Base-by-base conservation (phyloP, 2,797 vertebrate genomes). In the Xenopus petersii region DNA sequence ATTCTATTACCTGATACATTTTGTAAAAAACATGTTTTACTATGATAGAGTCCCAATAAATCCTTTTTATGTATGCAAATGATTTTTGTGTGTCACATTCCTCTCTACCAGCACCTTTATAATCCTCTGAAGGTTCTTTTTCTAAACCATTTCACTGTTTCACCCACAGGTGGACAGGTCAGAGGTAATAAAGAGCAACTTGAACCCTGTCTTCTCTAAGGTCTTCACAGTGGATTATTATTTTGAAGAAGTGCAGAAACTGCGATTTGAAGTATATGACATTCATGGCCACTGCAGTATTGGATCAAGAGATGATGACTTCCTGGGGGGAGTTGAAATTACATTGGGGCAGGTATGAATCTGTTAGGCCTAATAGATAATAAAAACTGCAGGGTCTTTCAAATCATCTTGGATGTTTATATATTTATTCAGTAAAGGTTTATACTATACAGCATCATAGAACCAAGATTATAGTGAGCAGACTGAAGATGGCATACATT, bases 211-310 rank as follows among this genome's bases (percentile, higher is more conserved):
- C 74, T 98, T 98, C 3, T 95, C 94, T 83, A 98, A 96, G 84
- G 94, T 96, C 82, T 95, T 98, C 84, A 93, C 90, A 0, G 81
- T 96, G 47, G 97, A 98, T 81, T 98, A 96, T 83, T 98, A 94
- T 84, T 98, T 98, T 0, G 97, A 98, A 87, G 97, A 98, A 84
- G 96, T 95, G 12, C 97, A 98, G 92, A 97, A 94, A 85, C 91
- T 99, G 80, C 93, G 96, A 0, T 98, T 98, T 0, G 96, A 98
- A 82, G 96, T 95, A 42, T 98, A 95, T 0, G 95, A 98, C 89
- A 96, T 94, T 71, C 96, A 95, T 0, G 94, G 96, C 55, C 92
- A 95, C 9, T 85, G 94, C 10, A 91, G 92, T 60, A 90, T 96
- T 0, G 91, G 94, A 71, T 92, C 93, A 0, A 94, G 94, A 0